Conservation (phyloP, 2,113 vertebrate genomes). For the Oceanodroma tethys region DNA sequence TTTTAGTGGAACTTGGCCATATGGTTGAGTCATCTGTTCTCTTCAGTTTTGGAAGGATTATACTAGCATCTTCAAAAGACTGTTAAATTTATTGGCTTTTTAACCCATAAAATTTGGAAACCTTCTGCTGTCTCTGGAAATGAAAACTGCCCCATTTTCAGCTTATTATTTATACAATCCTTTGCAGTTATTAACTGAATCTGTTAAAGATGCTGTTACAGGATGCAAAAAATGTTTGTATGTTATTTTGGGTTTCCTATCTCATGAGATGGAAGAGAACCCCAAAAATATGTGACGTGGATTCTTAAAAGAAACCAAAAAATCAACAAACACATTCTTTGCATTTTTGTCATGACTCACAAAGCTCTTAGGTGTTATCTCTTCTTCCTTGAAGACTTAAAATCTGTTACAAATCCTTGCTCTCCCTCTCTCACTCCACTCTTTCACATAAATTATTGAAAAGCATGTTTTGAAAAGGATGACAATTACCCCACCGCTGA, state of each 20-base stretch:
- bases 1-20: constrained; percentile 70
- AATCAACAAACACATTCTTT: background rate
- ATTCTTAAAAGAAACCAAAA: background rate
- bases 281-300: accelerated
- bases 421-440: background rate
- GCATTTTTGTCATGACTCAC: background rate
- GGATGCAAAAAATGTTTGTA: background rate
- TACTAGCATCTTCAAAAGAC: constrained; percentile 55
- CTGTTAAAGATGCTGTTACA: background rate
- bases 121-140: constrained; percentile 8
- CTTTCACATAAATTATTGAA: background rate
- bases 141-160: background rate
- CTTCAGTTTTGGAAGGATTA: constrained; percentile 50
- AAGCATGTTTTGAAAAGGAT: background rate
- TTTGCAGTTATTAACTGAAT: background rate
- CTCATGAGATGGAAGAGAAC: background rate
- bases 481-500: background rate
- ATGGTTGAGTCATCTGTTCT: constrained; percentile 72
- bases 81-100: constrained; percentile 42
- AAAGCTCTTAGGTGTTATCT: background rate
- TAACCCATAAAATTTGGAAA: constrained; percentile 41
- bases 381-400: background rate
- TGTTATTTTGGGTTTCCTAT: background rate
- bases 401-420: background rate
- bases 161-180: background rate